These are phyloP conservation scores for Eonycteris spelaea DNA, from an alignment of 2,113 vertebrate genomes.

Conservation along the genomic window DNA sequence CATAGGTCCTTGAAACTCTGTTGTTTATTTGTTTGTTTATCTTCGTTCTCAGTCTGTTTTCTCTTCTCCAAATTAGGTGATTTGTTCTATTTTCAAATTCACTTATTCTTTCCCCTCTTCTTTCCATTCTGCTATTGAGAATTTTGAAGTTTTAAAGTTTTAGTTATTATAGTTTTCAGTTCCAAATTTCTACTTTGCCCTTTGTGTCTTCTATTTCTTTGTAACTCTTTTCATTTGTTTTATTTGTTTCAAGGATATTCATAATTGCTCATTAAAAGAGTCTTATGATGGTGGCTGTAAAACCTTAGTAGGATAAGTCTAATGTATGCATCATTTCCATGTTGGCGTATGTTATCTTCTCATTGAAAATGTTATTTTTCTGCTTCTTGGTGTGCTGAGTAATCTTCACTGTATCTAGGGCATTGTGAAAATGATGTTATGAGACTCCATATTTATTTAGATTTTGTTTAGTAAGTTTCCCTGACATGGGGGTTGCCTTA, in stretches of 20 bases:
- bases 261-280: neutral
- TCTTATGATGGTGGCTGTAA: neutral
- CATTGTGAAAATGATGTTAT: neutral
- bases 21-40: neutral
- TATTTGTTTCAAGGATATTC: neutral
- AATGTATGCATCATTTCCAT: neutral
- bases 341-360: neutral
- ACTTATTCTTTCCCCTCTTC: neutral
- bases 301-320: neutral
- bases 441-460: neutral
- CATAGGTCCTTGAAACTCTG: neutral
- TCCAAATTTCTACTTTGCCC: neutral
- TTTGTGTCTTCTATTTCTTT: neutral
- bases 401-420: neutral
- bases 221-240: neutral
- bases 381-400: neutral
- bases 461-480: neutral
- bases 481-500: neutral
- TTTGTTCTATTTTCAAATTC: neutral
- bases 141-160: neutral
- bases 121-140: neutral
- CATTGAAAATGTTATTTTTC: neutral
- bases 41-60: neutral
- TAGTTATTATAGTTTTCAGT: neutral
- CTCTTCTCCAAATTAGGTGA: neutral